These are phyloP conservation scores for Eptatretus atami DNA, from an alignment of 2,797 vertebrate genomes.

Conservation along the genomic window DNA sequence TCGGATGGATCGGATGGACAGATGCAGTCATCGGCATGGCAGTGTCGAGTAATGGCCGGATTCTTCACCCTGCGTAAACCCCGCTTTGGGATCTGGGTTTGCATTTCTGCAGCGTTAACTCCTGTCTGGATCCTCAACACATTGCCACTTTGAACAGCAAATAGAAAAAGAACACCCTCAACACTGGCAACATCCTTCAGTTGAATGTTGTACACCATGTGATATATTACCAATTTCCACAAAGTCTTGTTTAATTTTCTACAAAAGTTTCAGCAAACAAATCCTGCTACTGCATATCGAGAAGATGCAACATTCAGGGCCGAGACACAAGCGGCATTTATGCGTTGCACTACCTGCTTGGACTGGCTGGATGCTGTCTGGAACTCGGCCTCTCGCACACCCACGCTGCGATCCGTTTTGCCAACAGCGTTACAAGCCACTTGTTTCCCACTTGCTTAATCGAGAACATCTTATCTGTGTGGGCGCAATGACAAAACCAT, in stretches of 20 bases:
- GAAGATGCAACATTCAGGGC: slow-evolving; percentile 8
- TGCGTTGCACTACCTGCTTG: slow-evolving; percentile 36
- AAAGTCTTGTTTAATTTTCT: no score
- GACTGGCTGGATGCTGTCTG: slow-evolving; percentile 80
- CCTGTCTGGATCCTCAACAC: slow-evolving; percentile 53
- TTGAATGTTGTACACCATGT: no score
- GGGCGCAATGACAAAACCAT: background rate
- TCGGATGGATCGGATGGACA: background rate
- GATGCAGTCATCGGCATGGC: background rate
- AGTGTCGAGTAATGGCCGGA: slow-evolving; percentile 33
- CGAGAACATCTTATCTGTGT: slow-evolving; percentile 68
- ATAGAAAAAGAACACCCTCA: no score
- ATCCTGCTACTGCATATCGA: slow-evolving; percentile 11
- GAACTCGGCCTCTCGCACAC: slow-evolving; percentile 73
- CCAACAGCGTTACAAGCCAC: slow-evolving; percentile 90
- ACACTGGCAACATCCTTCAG: no score
- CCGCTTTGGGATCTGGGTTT: slow-evolving; percentile 23
- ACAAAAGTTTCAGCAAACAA: no score
- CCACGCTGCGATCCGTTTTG: slow-evolving; percentile 67
- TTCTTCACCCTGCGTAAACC: slow-evolving; percentile 13
- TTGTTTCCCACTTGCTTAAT: slow-evolving; percentile 48
- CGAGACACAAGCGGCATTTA: slow-evolving; percentile 9
- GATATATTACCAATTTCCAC: no score
- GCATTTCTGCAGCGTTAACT: slow-evolving; percentile 92
- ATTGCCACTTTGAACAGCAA: slow-evolving; percentile 49